Percentiles rank a stretch among this genome's conserved stretches.
phyloP scores from a whole-genome alignment of 2,888 invertebrate species.

The Scotopteryx bipunctaria region DNA sequence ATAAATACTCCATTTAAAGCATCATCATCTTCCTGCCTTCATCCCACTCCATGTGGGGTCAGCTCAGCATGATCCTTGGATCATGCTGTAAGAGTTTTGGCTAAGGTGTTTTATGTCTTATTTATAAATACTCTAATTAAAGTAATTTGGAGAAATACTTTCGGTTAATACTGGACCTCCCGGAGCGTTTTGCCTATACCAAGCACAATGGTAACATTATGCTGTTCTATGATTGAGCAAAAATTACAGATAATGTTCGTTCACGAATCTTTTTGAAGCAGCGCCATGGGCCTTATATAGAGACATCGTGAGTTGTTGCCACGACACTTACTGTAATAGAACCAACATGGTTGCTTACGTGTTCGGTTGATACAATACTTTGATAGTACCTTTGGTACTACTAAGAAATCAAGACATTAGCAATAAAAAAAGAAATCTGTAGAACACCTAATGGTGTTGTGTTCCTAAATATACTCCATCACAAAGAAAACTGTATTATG shows the following conservation, averaged over 20 bases:
- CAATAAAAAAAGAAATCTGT: background rate
- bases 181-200: constrained; percentile 8
- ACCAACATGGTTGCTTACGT: background rate
- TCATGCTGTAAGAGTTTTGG: no score
- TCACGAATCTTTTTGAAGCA: constrained; percentile 1
- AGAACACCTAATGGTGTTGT: no score
- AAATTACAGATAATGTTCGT: background rate
- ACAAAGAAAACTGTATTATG: no score
- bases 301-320: constrained; percentile 8
- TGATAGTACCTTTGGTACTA: background rate
- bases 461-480: no score
- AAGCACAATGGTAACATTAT: constrained; percentile 7
- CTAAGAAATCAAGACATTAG: background rate
- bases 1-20: no score
- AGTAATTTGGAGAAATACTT: no score
- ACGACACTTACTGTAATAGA: constrained; percentile 3
- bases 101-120: no score
- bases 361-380: background rate
- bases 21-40: no score
- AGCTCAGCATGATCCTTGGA: no score
- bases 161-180: constrained; percentile 12
- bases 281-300: constrained; percentile 3
- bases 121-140: no score
- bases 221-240: constrained; percentile 2
- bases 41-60: no score